Conservation (phyloP, 1,140 invertebrate genomes). For the Brachionus rubens region DNA sequence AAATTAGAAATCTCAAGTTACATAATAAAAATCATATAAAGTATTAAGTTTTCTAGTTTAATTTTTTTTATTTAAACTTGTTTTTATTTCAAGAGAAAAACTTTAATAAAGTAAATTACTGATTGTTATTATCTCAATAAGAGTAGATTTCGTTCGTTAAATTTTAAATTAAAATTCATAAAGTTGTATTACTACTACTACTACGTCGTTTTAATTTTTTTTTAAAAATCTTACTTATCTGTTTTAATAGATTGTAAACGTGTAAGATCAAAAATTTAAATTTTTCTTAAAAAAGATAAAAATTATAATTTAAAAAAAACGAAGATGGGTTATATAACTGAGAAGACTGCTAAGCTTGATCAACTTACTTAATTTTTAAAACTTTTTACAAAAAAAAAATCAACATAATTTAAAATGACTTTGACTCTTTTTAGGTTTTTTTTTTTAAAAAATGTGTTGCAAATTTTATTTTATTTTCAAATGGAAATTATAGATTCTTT, state of each 20-base stretch:
- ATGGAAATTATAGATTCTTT: not conserved
- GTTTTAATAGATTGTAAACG: not conserved
- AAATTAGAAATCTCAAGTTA: not conserved
- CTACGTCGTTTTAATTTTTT: too few relatives aligned
- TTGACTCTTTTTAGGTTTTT: not conserved
- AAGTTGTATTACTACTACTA: too few relatives aligned
- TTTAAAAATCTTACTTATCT: not conserved
- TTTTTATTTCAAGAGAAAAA: too few relatives aligned
- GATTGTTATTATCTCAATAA: too few relatives aligned
- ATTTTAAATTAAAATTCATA: too few relatives aligned
- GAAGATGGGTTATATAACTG: not conserved
- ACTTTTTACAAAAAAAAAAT: not conserved
- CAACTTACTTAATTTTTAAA: not conserved
- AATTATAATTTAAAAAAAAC: not conserved
- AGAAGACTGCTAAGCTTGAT: not conserved
- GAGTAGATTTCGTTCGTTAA: too few relatives aligned
- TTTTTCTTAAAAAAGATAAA: not conserved
- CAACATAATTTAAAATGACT: not conserved
- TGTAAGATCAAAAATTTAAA: not conserved
- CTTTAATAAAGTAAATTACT: too few relatives aligned
- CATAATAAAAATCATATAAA: conserved; percentile 2
- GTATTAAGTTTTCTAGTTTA: not conserved
- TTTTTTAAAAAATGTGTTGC: conserved; percentile 16
- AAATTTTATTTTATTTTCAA: not conserved
- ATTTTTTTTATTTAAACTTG: not conserved